Conservation (phyloP, 2,113 vertebrate genomes). For the Spermophilus dauricus region DNA sequence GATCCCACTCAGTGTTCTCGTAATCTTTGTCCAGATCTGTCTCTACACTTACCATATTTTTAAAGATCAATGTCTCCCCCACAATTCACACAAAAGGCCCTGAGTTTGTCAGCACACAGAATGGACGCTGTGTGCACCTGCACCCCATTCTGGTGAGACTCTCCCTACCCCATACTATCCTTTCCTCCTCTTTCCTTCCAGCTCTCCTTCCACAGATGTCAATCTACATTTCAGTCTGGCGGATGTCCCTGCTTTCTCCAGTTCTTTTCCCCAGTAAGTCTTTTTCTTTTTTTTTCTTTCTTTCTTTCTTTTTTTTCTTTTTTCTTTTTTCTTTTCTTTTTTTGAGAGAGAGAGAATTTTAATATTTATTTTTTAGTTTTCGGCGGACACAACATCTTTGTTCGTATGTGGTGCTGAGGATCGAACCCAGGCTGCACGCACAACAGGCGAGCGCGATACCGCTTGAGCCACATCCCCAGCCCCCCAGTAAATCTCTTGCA, state of each 20-base stretch:
- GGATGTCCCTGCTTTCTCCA: background rate
- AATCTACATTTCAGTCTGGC: background rate
- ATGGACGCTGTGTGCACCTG: background rate
- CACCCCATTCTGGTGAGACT: background rate
- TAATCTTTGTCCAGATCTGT: background rate
- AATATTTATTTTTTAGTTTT: too few species aligned
- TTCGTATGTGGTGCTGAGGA: too few species aligned
- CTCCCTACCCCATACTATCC: background rate
- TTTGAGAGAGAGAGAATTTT: too few species aligned
- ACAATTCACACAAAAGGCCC: background rate
- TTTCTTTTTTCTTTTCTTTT: too few species aligned
- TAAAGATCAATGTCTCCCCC: background rate
- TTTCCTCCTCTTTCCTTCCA: background rate
- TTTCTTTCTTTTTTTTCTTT: too few species aligned
- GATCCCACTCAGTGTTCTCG: background rate
- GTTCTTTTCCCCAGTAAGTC: background rate
- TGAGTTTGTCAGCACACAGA: background rate
- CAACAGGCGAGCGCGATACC: rapidly evolving
- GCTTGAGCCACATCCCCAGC: too few species aligned
- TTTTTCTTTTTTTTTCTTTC: background rate
- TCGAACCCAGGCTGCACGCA: too few species aligned
- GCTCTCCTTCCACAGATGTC: background rate
- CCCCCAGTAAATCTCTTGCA: background rate
- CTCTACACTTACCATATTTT: background rate
- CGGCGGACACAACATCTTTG: too few species aligned